phyloP scores from a whole-genome alignment of 2,797 vertebrate genomes.

The Pristis pectinata region DNA sequence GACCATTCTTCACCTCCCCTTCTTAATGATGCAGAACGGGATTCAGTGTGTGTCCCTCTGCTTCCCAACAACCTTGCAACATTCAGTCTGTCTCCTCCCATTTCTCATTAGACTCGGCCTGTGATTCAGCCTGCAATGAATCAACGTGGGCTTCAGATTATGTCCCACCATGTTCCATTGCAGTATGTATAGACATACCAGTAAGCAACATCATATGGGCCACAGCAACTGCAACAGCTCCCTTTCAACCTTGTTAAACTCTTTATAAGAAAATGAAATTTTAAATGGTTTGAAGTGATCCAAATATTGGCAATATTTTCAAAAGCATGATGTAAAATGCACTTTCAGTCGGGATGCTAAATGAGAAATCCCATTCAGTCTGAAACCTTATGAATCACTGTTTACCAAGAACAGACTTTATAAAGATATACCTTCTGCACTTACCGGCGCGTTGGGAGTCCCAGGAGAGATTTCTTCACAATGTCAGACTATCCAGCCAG shows the following conservation, averaged over 20 bases:
- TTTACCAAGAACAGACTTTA: background rate
- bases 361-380: background rate
- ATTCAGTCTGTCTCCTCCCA: background rate
- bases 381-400: background rate
- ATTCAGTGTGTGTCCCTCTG: no score
- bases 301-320: background rate
- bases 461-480: constrained; percentile 15
- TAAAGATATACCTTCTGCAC: background rate
- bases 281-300: background rate
- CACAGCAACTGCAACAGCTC: background rate
- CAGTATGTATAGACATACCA: background rate
- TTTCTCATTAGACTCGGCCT: background rate
- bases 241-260: background rate
- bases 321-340: background rate
- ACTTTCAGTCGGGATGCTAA: background rate
- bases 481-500: background rate
- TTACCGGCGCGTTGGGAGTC: background rate
- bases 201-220: background rate
- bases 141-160: background rate
- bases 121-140: background rate
- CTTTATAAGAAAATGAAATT: background rate
- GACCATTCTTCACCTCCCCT: no score
- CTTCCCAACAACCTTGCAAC: background rate
- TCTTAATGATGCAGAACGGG: background rate
- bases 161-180: background rate